phyloP scores from a whole-genome alignment of 2,113 vertebrate species.

The Silurus meridionalis region DNA sequence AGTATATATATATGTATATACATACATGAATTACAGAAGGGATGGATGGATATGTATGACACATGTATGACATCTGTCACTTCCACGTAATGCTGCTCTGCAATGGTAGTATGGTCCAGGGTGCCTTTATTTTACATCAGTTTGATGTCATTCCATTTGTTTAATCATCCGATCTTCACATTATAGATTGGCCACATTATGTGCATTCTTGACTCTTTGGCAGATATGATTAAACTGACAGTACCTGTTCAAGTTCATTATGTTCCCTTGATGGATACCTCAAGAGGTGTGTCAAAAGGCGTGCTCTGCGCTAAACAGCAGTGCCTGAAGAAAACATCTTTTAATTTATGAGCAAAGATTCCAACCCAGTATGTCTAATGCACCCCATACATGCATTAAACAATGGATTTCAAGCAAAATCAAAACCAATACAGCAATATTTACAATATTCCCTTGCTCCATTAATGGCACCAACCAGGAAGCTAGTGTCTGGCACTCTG shows the following conservation, averaged over 20 bases:
- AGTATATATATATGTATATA: no score
- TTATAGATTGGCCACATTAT: background rate
- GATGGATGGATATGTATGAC: no score
- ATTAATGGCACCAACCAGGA: conserved; percentile 14
- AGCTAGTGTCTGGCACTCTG: conserved; percentile 21
- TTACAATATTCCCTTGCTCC: conserved; percentile 4
- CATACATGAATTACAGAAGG: no score
- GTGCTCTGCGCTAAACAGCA: conserved; percentile 8
- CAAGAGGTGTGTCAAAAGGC: background rate
- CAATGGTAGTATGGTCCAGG: no score
- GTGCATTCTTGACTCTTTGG: background rate
- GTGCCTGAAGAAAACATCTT: conserved; percentile 6
- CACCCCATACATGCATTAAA: background rate
- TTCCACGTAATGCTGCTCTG: background rate
- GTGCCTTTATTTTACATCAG: background rate
- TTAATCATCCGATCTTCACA: background rate
- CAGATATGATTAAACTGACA: background rate
- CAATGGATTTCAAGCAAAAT: background rate
- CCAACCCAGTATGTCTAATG: background rate
- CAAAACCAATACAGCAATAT: conserved; percentile 21
- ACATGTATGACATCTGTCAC: background rate
- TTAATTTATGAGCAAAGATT: background rate
- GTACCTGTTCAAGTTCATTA: background rate
- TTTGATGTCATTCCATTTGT: background rate
- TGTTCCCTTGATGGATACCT: background rate